Evolutionary conservation across 2,888 invertebrate species (phyloP), one percentile per base, ranked within the genome.

Genomic region (Luffia ferchaultella): DNA sequence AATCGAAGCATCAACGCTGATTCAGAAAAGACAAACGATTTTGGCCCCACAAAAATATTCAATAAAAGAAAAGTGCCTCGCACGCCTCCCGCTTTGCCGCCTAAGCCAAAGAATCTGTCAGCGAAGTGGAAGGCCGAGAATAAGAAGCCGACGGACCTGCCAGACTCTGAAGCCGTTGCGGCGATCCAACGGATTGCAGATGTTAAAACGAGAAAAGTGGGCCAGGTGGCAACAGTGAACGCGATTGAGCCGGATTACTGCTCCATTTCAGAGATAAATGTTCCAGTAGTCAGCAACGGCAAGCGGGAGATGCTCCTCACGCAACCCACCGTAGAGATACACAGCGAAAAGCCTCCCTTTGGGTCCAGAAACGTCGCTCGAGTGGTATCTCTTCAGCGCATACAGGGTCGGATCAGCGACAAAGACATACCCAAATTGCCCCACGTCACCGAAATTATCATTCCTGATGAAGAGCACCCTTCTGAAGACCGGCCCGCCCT

Each of bases 211-310:
- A 79, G 74, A 71, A 83, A 76, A 73, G 76, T 76, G 68, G 80
- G 78, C 69, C 78, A 80, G 73, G 75, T 76, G 73, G 80, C 80
- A 68, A 78, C 77, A 64, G 63, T 73, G 53, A 76, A 75, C 61
- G 74, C 65, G 65, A 66, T 78, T 55, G 90, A 91, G 71, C 90
- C 90, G 55, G 90, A 91, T 74, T 91, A 91, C 82, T 91, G 91
- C 70, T 90, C 90, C 64, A 91, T 91, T 73, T 90, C 90, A 57
- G 91, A 91, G 80, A 85, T 91, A 73, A 89, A 88, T 84, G 87
- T 88, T 68, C 84, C 84, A 78, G 87, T 87, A 72, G 85, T 87
- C 67, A 86, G 83, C 73, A 68, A 86, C 67, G 75, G 82, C 58
- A 84, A 82, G 64, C 70, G 84, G 59, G 83, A 82, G 72, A 72